Evolutionary conservation across 2,888 invertebrate genomes (phyloP).

Genomic region (Cephus spinipes): DNA sequence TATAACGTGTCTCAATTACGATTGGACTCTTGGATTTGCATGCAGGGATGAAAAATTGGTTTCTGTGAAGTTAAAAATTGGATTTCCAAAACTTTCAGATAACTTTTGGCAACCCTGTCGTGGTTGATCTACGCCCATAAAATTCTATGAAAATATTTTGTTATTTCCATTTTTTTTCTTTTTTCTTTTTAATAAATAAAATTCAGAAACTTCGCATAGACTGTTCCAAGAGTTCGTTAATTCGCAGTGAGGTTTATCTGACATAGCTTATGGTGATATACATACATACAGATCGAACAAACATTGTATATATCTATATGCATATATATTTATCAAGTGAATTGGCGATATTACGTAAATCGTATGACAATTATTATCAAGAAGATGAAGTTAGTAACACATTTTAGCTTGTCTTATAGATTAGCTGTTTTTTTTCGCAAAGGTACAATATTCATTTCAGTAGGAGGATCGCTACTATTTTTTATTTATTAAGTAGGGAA

Average conservation of each 20-base stretch:
- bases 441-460: constrained; percentile 39
- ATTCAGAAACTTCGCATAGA: no score
- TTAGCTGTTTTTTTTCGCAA: constrained; percentile 29
- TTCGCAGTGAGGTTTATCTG: neutral
- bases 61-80: no score
- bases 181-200: neutral
- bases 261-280: neutral
- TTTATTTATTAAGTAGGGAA: constrained; percentile 36
- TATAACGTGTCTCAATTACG: no score
- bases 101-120: no score
- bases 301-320: constrained; percentile 16
- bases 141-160: constrained; percentile 13
- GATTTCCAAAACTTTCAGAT: no score
- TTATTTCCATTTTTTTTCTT: neutral
- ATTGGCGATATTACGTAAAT: constrained; percentile 34
- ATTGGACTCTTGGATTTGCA: no score
- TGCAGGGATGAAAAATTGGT: no score
- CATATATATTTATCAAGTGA: constrained; percentile 29
- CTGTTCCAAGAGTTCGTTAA: neutral
- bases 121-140: constrained; percentile 16
- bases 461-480: constrained; percentile 43
- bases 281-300: constrained; percentile 7
- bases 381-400: constrained; percentile 35
- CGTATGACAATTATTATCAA: constrained; percentile 44
- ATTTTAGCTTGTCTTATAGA: constrained; percentile 27